Evolutionary conservation across 1,140 invertebrate genomes (phyloP), one percentile per base, ranked within the genome.

Genomic region (Reticulitermes speratus): DNA sequence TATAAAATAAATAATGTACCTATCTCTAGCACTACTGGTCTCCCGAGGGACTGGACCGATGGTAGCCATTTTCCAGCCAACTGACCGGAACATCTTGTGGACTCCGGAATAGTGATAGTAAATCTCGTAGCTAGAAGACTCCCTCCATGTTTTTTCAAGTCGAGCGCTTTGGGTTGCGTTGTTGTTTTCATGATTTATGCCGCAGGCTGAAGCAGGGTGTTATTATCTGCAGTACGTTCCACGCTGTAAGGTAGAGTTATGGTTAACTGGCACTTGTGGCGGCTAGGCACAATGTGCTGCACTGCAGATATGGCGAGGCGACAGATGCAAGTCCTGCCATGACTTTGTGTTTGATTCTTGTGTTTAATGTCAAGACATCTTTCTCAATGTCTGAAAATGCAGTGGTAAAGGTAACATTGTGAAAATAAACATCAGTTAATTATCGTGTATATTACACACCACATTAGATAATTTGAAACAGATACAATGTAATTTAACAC

Each of bases 1-100:
- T 75, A 75, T 30, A 75, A 75, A 30, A 75, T 75, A 75, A 75
- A 75, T 75, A 75, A 75, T 75, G 65, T 75, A 75, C 65, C 65
- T 75, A 75, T 75, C 65, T 75, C 65, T 25, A 75, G 52, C 52
- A 55, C 65, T 25, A 75, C 25, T 75, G 65, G 14, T 55, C 52
- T 25, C 65, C 14, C n/a, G 12, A 75, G 65, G 65, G 65, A 75
- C 65, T 30, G n/a, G n/a, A 75, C 65, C 65, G 25, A 25, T 30
- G 65, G 65, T 30, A 75, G 65, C 65, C 65, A 75, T 75, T 75
- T 75, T 75, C 65, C 65, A 75, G n/a, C 65, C 65, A 11, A 16
- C 65, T 30, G 65, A 75, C 65, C 65, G 65, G 59, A 75, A 75
- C 65, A 75, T 75, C 65, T 75, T 75, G 65, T 75, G 65, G 65